Percentiles rank a stretch among this genome's conserved stretches.
Conservation (phyloP, 2,888 invertebrate genomes). For the Sarcophaga carnaria region DNA sequence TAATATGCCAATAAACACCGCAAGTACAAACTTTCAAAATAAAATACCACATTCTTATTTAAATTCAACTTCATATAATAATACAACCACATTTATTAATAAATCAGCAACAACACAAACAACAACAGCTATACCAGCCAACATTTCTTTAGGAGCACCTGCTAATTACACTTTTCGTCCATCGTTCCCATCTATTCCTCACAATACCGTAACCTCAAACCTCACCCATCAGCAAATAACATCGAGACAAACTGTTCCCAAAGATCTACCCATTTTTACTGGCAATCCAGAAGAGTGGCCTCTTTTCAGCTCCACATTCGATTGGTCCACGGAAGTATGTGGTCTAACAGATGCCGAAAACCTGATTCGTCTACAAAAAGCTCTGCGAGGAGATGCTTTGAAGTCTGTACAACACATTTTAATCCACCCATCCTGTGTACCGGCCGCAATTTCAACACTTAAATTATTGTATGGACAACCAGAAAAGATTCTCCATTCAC, state of each 20-base stretch:
- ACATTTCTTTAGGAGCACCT: neutral
- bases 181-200: conserved; percentile 6
- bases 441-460: no score
- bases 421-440: no score
- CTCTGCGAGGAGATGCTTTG: no score
- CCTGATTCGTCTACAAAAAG: no score
- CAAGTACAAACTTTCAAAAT: conserved; percentile 25
- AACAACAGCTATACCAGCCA: conserved; percentile 30
- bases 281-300: no score
- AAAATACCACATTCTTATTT: conserved; percentile 11
- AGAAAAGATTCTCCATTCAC: neutral
- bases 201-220: conserved; percentile 10
- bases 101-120: conserved; percentile 14
- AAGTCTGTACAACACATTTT: no score
- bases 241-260: conserved; percentile 47
- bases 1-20: conserved; percentile 9
- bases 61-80: conserved; percentile 15
- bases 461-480: conserved; percentile 61
- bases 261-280: conserved; percentile 46
- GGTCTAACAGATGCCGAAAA: no score
- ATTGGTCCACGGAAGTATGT: no score
- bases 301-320: no score
- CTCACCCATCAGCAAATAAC: conserved; percentile 39
- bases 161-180: neutral
- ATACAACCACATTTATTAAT: no score